Evolutionary conservation across 1,140 invertebrate genomes (phyloP).

Genomic region (Drosophila ironensis): DNA sequence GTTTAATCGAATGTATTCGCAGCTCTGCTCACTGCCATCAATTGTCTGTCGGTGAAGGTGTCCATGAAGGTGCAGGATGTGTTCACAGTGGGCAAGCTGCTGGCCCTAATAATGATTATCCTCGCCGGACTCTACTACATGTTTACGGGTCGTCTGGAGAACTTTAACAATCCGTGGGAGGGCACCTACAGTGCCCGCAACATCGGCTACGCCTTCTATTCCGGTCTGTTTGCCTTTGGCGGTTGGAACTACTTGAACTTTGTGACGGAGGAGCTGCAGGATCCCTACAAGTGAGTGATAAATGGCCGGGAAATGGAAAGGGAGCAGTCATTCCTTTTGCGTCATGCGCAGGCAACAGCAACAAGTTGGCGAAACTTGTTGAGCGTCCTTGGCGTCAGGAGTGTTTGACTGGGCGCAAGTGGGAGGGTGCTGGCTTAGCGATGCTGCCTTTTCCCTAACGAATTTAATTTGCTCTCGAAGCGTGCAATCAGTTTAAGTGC

Average conservation of each 20-base stretch:
- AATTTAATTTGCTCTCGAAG: conserved; percentile 65
- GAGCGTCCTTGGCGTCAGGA: conserved; percentile 51
- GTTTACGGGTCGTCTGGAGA: conserved; percentile 86
- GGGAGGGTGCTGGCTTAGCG: not conserved
- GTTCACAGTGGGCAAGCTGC: conserved; percentile 94
- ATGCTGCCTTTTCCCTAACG: conserved; percentile 47
- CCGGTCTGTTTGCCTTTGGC: conserved; percentile 98
- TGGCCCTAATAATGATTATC: conserved; percentile 92
- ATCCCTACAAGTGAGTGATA: conserved; percentile 93
- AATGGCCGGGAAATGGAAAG: conserved; percentile 22
- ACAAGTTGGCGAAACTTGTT: conserved; percentile 71
- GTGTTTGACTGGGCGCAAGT: not conserved
- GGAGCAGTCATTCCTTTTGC: conserved; percentile 25
- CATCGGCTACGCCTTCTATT: conserved; percentile 93
- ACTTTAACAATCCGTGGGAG: conserved; percentile 89
- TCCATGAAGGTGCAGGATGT: conserved; percentile 95
- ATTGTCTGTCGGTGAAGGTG: conserved; percentile 93
- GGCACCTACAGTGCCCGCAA: conserved; percentile 85
- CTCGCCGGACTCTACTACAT: conserved; percentile 90
- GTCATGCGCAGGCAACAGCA: conserved; percentile 69
- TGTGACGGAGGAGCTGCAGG: conserved; percentile 96
- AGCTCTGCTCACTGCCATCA: conserved; percentile 94
- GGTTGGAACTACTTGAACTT: conserved; percentile 98
- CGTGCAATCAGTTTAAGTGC: conserved; percentile 68
- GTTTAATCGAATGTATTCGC: conserved; percentile 37